These are phyloP conservation scores for Gymnoscopelus braueri DNA, from an alignment of 2,797 vertebrate species.

Conservation along the genomic window DNA sequence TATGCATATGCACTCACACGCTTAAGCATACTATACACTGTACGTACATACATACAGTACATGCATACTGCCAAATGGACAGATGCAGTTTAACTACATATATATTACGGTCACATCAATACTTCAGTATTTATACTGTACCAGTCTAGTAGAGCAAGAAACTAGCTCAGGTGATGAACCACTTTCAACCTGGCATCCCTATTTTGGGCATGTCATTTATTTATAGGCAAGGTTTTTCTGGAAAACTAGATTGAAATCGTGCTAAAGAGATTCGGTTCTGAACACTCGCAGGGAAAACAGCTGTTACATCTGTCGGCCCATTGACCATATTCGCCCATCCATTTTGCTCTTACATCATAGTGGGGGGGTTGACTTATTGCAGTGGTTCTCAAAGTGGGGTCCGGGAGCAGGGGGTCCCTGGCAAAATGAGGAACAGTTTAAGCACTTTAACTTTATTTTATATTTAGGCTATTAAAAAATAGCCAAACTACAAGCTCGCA, in stretches of 20 bases:
- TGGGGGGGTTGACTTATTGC: too few relatives aligned
- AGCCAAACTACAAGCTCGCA: too few relatives aligned
- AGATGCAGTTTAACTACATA: slow-evolving; percentile 10
- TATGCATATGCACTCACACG: background rate
- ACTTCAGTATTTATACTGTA: background rate
- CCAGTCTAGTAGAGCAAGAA: background rate
- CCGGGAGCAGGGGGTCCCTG: too few relatives aligned
- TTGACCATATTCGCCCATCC: too few relatives aligned
- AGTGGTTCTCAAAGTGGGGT: too few relatives aligned
- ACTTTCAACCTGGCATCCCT: too few relatives aligned
- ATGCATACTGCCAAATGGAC: slow-evolving; percentile 28
- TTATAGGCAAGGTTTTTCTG: background rate
- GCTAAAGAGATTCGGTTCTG: slow-evolving; percentile 46
- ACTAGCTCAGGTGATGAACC: background rate
- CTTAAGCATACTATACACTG: background rate
- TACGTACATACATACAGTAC: slow-evolving; percentile 1
- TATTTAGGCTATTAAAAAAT: too few relatives aligned
- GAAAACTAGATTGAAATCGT: slow-evolving; percentile 56
- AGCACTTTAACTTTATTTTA: too few relatives aligned
- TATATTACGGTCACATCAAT: slow-evolving; percentile 45
- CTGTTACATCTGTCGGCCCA: slow-evolving; percentile 55
- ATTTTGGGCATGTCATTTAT: too few relatives aligned
- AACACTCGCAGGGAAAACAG: slow-evolving; percentile 73
- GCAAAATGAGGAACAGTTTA: too few relatives aligned
- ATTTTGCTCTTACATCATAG: too few relatives aligned